phyloP scores from a whole-genome alignment of 2,888 invertebrate species.

The Rhingia rostrata region DNA sequence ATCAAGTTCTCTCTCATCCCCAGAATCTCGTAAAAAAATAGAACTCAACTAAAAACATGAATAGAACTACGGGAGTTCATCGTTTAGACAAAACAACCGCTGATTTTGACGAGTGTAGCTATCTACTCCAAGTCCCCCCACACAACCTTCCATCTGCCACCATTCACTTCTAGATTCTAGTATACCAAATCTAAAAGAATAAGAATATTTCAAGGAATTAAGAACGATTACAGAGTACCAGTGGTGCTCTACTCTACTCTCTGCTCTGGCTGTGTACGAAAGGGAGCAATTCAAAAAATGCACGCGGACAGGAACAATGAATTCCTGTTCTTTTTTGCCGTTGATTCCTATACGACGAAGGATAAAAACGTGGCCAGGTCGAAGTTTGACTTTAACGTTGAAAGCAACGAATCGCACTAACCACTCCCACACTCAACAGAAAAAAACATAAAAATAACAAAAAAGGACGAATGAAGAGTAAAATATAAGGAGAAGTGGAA shows the following conservation, averaged over 20 bases:
- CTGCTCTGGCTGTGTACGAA: constrained; percentile 10
- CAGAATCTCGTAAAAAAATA: constrained; percentile 27
- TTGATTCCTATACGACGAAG: not conserved
- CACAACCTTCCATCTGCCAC: not conserved
- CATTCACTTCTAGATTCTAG: constrained; percentile 29
- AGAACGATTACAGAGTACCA: constrained; percentile 73
- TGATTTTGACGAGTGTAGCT: constrained; percentile 61
- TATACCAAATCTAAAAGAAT: constrained; percentile 54
- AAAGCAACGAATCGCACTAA: constrained; percentile 71
- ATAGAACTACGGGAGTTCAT: constrained; percentile 56
- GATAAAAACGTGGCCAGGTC: constrained; percentile 59
- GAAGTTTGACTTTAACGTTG: constrained; percentile 72
- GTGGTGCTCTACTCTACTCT: constrained; percentile 51
- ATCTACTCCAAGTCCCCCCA: not conserved
- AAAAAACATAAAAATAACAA: constrained; percentile 49
- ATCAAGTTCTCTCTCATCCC: constrained; percentile 46
- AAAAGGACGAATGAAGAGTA: constrained; percentile 30
- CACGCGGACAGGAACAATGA: constrained; percentile 71
- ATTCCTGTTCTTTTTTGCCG: constrained; percentile 34
- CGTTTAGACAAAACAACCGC: constrained; percentile 65
- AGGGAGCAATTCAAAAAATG: constrained; percentile 64
- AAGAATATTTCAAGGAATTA: constrained; percentile 75
- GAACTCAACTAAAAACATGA: constrained; percentile 53
- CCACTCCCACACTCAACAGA: constrained; percentile 68
- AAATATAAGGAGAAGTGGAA: constrained; percentile 66